These are phyloP conservation scores for Listronotus oregonensis DNA, from an alignment of 1,140 invertebrate genomes.

Conservation along the genomic window DNA sequence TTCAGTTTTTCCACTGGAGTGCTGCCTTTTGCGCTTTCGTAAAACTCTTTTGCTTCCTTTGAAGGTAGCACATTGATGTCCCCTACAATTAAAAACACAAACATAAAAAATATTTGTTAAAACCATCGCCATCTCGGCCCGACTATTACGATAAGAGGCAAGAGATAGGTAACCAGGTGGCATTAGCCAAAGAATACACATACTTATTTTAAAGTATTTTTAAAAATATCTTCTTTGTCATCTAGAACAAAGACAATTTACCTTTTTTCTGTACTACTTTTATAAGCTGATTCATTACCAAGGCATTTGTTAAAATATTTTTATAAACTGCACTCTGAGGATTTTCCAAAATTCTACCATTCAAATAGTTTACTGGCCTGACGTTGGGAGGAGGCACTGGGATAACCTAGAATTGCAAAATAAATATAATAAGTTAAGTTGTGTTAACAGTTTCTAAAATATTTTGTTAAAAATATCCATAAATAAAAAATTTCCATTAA, in stretches of 20 bases:
- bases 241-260: not conserved
- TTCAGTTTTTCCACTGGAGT: conserved; percentile 76
- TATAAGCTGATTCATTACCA: conserved; percentile 69
- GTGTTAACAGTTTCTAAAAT: too few species aligned
- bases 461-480: not conserved
- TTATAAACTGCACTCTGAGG: conserved; percentile 79
- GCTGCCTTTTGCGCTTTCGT: conserved; percentile 60
- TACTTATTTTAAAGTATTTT: too few species aligned
- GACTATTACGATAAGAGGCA: too few species aligned
- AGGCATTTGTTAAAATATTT: conserved; percentile 66
- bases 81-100: conserved; percentile 22
- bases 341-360: conserved; percentile 78
- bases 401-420: conserved; percentile 59
- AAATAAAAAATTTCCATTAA: too few species aligned
- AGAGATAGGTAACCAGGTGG: too few species aligned
- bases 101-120: too few species aligned
- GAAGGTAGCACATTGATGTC: conserved; percentile 46
- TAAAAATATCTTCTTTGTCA: too few species aligned
- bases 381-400: conserved; percentile 86
- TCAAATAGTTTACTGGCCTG: conserved; percentile 77
- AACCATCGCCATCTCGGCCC: too few species aligned
- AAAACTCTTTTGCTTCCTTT: conserved; percentile 53
- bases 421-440: too few species aligned
- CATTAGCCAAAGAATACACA: too few species aligned
- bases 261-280: conserved; percentile 63